Conservation (phyloP, 2,888 invertebrate species). For the Rapana venosa region DNA sequence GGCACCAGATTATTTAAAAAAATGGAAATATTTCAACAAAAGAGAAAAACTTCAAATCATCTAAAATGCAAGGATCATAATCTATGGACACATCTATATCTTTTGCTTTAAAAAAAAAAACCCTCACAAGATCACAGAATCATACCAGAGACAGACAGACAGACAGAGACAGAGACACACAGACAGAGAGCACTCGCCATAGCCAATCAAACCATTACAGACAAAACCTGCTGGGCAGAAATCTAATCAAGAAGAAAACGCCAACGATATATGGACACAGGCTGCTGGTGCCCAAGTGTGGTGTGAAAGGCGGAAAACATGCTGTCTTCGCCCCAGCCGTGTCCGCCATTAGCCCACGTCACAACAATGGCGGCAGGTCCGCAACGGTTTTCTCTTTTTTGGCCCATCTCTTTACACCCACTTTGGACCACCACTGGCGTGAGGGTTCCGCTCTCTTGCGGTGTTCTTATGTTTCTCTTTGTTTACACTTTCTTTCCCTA, state of each 20-base stretch:
- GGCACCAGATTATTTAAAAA: no score
- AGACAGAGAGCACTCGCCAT: background rate
- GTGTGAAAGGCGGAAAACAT: constrained; percentile 15
- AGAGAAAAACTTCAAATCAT: background rate
- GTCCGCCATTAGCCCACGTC: constrained; percentile 38
- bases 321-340: constrained; percentile 33
- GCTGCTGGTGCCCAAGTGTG: constrained; percentile 11
- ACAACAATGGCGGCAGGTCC: constrained; percentile 29
- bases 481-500: no score
- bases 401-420: background rate
- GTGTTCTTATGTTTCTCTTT: no score
- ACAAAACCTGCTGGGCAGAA: background rate
- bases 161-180: background rate
- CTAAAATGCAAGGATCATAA: no score
- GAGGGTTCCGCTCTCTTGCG: no score
- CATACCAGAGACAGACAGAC: no score
- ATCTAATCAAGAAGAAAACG: constrained; percentile 7
- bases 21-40: background rate
- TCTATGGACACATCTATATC: no score
- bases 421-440: background rate
- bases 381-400: background rate
- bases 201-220: background rate
- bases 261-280: background rate
- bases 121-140: no score
- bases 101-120: no score